phyloP scores from a whole-genome alignment of 1,140 invertebrate genomes.

The Caenorhabditis inopinata region DNA sequence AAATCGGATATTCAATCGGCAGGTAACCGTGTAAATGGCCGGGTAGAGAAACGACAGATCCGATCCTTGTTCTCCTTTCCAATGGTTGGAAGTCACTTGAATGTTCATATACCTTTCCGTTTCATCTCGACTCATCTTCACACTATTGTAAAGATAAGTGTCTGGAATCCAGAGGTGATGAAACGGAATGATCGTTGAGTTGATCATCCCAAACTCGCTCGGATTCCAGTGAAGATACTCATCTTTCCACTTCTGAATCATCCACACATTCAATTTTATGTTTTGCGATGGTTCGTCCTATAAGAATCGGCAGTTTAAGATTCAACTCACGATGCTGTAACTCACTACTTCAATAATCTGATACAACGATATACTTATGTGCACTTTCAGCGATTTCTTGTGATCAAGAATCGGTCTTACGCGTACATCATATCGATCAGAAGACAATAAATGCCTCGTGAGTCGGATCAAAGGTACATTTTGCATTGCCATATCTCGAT shows the following conservation, averaged over 20 bases:
- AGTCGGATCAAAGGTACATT: conserved; percentile 60
- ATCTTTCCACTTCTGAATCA: conserved; percentile 65
- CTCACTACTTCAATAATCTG: conserved; percentile 62
- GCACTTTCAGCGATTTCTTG: conserved; percentile 57
- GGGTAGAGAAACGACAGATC: conserved; percentile 63
- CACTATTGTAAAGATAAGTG: conserved; percentile 63
- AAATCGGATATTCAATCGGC: conserved; percentile 62
- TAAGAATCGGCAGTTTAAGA: not conserved
- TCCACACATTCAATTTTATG: conserved; percentile 65
- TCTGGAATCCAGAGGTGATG: conserved; percentile 61
- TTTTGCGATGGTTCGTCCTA: conserved; percentile 64
- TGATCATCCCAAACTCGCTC: conserved; percentile 56
- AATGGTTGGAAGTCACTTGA: conserved; percentile 53
- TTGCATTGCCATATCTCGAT: conserved; percentile 36
- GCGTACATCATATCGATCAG: conserved; percentile 59
- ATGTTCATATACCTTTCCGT: conserved; percentile 66
- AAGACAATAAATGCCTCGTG: conserved; percentile 56
- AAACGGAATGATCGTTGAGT: conserved; percentile 62
- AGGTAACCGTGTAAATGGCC: conserved; percentile 56
- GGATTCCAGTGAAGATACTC: conserved; percentile 62
- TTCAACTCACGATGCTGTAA: not conserved
- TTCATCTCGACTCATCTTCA: conserved; percentile 64
- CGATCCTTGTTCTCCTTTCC: conserved; percentile 59
- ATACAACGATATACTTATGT: conserved; percentile 64
- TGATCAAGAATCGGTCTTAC: conserved; percentile 62